Conservation (phyloP, 2,113 vertebrate species). For the Ceratotherium simum region DNA sequence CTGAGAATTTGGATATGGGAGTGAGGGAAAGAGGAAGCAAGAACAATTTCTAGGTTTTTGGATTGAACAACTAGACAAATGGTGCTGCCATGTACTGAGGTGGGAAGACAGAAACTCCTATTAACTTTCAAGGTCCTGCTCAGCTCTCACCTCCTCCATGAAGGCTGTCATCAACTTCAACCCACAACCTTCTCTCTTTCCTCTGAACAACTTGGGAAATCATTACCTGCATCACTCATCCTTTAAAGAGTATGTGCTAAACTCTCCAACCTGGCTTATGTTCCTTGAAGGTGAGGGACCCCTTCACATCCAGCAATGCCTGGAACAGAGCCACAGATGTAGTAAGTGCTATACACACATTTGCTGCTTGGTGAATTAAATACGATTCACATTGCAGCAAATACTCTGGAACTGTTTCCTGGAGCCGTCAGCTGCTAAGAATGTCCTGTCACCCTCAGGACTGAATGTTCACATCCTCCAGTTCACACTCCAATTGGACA, state of each 20-base stretch:
- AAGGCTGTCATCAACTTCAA: not conserved
- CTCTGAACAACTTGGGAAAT: not conserved
- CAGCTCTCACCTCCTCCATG: not conserved
- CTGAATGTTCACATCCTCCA: not conserved
- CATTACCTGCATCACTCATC: not conserved
- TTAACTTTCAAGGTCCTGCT: not conserved
- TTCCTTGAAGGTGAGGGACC: not conserved
- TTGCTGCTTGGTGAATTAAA: not conserved
- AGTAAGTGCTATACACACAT: not conserved
- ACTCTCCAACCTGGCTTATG: not conserved
- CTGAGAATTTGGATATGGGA: not conserved
- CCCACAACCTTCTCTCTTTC: not conserved
- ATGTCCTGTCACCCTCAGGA: not conserved
- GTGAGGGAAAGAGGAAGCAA: not conserved
- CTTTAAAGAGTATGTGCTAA: not conserved
- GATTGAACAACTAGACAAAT: not conserved
- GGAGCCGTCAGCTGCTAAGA: constrained; percentile 40
- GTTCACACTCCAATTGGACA: not conserved
- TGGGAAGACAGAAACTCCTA: not conserved
- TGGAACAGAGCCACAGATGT: not conserved
- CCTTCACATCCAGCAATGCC: not conserved
- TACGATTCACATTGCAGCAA: not conserved
- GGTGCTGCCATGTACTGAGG: not conserved
- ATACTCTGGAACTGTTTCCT: not conserved
- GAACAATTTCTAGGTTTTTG: not conserved